phyloP scores from a whole-genome alignment of 1,140 invertebrate genomes.

The Thrips palmi region DNA sequence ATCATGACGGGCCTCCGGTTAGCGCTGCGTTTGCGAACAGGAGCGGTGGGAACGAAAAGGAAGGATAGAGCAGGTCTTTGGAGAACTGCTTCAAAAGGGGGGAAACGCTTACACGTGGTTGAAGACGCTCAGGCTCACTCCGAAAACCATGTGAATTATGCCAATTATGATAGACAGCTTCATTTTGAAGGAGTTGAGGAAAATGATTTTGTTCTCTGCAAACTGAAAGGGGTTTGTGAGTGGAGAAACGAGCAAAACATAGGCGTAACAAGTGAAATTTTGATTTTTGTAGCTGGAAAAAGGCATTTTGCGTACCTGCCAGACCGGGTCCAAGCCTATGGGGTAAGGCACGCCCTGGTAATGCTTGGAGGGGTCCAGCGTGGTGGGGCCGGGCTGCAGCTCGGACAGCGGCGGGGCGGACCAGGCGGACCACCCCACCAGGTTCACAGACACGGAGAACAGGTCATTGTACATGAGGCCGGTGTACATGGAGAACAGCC shows the following conservation, averaged over 20 bases:
- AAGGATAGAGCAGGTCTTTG: too few species aligned
- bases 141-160: slow-evolving; percentile 47
- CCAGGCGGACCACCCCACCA: slow-evolving; percentile 53
- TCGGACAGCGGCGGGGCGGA: slow-evolving; percentile 21
- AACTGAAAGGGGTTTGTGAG: slow-evolving; percentile 8
- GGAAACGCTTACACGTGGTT: slow-evolving; percentile 31
- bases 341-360: slow-evolving; percentile 15
- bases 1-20: too few species aligned
- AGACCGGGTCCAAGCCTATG: background rate
- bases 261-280: too few species aligned
- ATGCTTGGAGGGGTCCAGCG: slow-evolving; percentile 8
- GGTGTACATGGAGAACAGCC: slow-evolving; percentile 48
- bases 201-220: slow-evolving; percentile 44
- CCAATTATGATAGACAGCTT: slow-evolving; percentile 49
- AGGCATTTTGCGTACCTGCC: background rate
- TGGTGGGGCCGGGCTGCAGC: background rate
- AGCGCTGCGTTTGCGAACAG: too few species aligned
- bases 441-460: slow-evolving; percentile 45
- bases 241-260: too few species aligned
- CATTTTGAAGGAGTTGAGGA: slow-evolving; percentile 57
- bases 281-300: background rate
- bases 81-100: background rate
- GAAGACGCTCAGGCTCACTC: slow-evolving; percentile 35
- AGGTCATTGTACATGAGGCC: slow-evolving; percentile 52
- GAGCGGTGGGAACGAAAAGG: too few species aligned